Conservation (phyloP, 2,113 vertebrate species). For the Phyllostomus hastatus region DNA sequence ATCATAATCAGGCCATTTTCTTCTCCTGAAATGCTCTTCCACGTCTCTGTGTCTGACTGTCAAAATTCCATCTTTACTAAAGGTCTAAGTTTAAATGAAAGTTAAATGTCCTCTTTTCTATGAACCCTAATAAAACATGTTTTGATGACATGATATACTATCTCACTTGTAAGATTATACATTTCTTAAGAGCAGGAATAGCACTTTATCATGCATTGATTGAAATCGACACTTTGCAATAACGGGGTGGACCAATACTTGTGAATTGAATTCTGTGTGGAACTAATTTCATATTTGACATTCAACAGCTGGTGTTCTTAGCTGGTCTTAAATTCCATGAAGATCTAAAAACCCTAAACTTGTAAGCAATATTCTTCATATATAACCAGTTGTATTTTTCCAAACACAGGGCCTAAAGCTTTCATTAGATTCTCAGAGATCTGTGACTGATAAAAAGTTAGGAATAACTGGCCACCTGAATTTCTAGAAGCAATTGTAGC, state of each 20-base stretch:
- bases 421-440: background rate
- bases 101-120: background rate
- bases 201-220: background rate
- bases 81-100: background rate
- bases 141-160: background rate
- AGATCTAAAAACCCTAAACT: background rate
- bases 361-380: background rate
- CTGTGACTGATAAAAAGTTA: background rate
- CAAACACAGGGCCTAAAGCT: background rate
- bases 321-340: background rate
- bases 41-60: background rate
- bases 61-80: background rate
- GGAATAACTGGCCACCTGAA: background rate
- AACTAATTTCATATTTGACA: background rate
- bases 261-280: background rate
- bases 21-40: background rate
- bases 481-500: background rate
- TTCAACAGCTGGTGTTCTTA: background rate
- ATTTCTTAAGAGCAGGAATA: background rate
- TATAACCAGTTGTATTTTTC: background rate
- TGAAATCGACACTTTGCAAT: background rate
- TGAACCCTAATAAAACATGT: background rate
- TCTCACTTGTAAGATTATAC: background rate
- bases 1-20: background rate
- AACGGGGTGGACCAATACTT: background rate